These are phyloP conservation scores for Mormyrus hasselquistii DNA, from an alignment of 2,797 vertebrate species.

Conservation along the genomic window DNA sequence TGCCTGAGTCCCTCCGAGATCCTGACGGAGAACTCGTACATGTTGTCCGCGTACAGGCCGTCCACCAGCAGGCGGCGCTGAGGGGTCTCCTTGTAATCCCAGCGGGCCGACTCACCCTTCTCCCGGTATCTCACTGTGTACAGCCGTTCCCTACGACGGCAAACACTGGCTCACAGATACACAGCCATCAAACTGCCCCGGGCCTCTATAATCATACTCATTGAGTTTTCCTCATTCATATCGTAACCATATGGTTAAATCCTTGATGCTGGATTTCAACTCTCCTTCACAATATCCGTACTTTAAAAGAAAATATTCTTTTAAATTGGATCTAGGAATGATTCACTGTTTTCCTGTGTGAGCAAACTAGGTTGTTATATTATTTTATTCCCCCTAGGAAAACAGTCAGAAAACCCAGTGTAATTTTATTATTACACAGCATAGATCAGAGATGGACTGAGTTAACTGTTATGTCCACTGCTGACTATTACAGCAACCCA, in stretches of 20 bases:
- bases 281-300: neutral
- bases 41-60: constrained; percentile 77
- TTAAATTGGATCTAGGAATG: neutral
- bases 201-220: neutral
- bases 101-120: constrained; percentile 89
- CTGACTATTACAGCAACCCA: neutral
- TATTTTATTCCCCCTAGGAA: neutral
- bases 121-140: constrained; percentile 86
- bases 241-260: neutral
- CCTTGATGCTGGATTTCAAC: neutral
- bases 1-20: constrained; percentile 77
- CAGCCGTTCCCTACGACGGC: constrained; percentile 55
- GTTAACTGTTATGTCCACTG: neutral
- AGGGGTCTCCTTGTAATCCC: constrained; percentile 81
- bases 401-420: neutral
- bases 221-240: neutral
- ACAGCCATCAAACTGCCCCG: neutral
- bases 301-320: neutral
- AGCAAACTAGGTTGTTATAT: neutral
- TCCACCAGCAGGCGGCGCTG: constrained; percentile 79
- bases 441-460: neutral
- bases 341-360: neutral
- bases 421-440: neutral
- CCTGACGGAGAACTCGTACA: constrained; percentile 92
- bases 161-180: neutral